phyloP scores from a whole-genome alignment of 1,140 invertebrate genomes.

The Ditylenchus dipsaci region DNA sequence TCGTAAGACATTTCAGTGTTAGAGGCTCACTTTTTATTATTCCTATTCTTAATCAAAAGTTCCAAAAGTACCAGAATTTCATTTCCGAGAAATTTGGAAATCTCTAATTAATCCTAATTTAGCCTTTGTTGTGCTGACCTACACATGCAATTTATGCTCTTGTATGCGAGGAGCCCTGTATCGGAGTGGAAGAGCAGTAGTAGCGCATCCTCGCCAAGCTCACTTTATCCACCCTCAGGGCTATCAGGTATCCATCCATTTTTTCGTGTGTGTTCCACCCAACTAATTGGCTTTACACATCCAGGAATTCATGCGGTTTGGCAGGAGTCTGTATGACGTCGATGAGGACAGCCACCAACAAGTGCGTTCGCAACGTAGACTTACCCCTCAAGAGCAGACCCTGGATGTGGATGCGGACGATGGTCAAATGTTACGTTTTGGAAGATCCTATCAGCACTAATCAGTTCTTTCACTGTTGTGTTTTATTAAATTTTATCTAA shows the following conservation, averaged over 20 bases:
- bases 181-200: constrained; percentile 2
- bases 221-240: background rate
- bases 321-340: constrained; percentile 14
- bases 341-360: constrained; percentile 4
- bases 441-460: background rate
- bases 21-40: too few relatives aligned
- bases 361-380: constrained; percentile 21
- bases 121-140: too few relatives aligned
- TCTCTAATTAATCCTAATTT: too few relatives aligned
- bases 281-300: background rate
- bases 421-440: constrained; percentile 23
- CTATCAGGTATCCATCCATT: constrained; percentile 6
- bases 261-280: background rate
- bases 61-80: too few relatives aligned
- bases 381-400: constrained; percentile 12
- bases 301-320: constrained; percentile 3
- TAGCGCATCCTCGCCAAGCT: background rate
- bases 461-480: background rate
- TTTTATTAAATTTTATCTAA: background rate
- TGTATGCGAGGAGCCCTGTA: constrained; percentile 5
- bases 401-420: constrained; percentile 28
- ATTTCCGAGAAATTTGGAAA: too few relatives aligned
- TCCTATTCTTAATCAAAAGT: too few relatives aligned
- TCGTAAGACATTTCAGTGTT: too few relatives aligned
- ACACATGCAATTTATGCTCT: too few relatives aligned